Evolutionary conservation across 2,113 vertebrate species (phyloP).

Genomic region (Heptranchias perlo): DNA sequence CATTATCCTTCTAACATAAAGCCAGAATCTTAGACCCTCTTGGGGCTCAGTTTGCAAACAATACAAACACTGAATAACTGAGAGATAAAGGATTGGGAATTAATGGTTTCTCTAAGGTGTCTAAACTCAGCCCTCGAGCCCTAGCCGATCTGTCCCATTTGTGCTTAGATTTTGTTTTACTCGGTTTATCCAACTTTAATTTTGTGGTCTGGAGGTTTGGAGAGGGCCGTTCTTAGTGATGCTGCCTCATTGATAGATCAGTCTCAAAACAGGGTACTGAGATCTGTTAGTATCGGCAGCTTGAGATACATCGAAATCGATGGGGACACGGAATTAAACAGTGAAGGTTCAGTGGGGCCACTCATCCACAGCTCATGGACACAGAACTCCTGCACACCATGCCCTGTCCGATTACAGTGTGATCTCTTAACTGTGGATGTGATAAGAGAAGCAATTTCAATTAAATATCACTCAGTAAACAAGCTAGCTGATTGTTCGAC

Average conservation of each 20-base stretch:
- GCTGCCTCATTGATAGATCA: neutral
- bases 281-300: neutral
- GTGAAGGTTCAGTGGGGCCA: neutral
- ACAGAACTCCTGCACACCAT: neutral
- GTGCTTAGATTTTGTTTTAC: no score
- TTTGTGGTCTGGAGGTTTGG: neutral
- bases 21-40: neutral
- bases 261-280: neutral
- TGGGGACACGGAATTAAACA: no score
- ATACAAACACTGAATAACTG: neutral
- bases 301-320: no score
- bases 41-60: neutral
- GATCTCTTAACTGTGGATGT: neutral
- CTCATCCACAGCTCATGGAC: neutral
- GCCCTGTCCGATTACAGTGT: neutral
- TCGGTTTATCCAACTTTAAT: neutral
- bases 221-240: neutral
- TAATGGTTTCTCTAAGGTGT: neutral
- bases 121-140: neutral
- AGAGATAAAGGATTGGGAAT: neutral
- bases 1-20: neutral
- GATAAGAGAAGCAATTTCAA: neutral
- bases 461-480: neutral
- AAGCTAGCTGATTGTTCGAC: neutral
- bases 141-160: no score